Conservation (phyloP, 2,113 vertebrate genomes). For the Amphiprion percula region DNA sequence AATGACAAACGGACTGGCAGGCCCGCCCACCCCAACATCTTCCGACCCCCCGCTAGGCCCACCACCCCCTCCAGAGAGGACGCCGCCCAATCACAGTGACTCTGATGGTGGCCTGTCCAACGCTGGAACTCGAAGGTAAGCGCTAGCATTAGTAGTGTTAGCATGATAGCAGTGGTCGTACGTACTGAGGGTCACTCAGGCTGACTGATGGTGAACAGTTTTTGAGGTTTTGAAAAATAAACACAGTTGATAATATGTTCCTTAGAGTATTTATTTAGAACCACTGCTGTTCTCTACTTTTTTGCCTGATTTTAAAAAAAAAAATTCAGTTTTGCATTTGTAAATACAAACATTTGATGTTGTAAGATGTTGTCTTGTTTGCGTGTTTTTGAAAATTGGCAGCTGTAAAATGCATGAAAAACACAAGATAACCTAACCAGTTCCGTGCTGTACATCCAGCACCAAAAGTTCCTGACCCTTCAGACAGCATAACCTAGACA, state of each 20-base stretch:
- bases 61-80: slow-evolving; percentile 38
- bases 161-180: not conserved
- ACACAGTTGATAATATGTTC: not conserved
- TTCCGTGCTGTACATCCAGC: too few species aligned
- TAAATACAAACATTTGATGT: too few species aligned
- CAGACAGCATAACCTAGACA: too few species aligned
- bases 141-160: slow-evolving; percentile 45
- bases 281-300: not conserved
- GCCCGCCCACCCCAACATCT: slow-evolving; percentile 55
- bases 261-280: not conserved
- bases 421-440: too few species aligned
- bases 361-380: too few species aligned
- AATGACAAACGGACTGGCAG: slow-evolving; percentile 66
- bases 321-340: too few species aligned
- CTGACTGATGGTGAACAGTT: too few species aligned
- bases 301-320: not conserved
- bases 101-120: slow-evolving; percentile 59
- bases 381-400: too few species aligned
- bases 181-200: too few species aligned
- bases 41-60: slow-evolving; percentile 50
- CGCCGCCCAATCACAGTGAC: slow-evolving; percentile 65
- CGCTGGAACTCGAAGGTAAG: slow-evolving; percentile 63
- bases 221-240: too few species aligned
- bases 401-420: too few species aligned
- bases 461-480: too few species aligned